Evolutionary conservation across 2,113 vertebrate genomes (phyloP).

Genomic region (Falcunculus frontatus): DNA sequence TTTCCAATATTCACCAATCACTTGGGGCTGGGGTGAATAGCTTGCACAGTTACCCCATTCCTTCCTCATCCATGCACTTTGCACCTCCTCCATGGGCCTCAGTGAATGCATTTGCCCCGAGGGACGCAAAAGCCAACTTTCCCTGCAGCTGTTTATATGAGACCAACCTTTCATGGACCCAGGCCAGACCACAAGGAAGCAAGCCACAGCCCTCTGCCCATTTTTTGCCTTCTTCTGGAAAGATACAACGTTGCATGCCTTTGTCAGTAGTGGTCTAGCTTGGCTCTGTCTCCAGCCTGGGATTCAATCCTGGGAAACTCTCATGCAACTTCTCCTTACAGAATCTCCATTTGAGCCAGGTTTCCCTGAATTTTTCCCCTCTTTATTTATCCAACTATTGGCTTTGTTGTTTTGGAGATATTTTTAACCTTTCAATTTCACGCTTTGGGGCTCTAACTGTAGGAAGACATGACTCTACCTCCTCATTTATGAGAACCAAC

Average conservation of each 20-base stretch:
- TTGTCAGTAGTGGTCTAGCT: neutral
- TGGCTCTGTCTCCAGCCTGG: neutral
- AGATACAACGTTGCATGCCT: neutral
- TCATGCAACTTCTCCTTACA: neutral
- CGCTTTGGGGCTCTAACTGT: neutral
- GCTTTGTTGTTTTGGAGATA: neutral
- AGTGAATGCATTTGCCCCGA: neutral
- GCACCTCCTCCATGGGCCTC: neutral
- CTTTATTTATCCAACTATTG: neutral
- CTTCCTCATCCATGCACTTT: neutral
- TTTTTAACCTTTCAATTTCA: neutral
- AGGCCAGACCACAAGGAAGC: constrained; percentile 18
- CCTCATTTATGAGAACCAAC: neutral
- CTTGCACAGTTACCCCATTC: neutral
- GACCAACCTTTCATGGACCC: neutral
- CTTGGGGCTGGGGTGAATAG: neutral
- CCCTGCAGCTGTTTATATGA: neutral
- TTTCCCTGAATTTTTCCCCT: neutral
- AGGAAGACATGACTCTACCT: neutral
- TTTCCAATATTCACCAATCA: neutral
- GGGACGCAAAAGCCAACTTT: neutral
- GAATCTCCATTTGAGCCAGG: neutral
- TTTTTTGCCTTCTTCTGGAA: constrained; percentile 9
- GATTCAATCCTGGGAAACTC: neutral
- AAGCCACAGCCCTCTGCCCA: neutral